Base-by-base conservation (phyloP, 2,113 vertebrate species). In the Epinephelus cyanopodus region DNA sequence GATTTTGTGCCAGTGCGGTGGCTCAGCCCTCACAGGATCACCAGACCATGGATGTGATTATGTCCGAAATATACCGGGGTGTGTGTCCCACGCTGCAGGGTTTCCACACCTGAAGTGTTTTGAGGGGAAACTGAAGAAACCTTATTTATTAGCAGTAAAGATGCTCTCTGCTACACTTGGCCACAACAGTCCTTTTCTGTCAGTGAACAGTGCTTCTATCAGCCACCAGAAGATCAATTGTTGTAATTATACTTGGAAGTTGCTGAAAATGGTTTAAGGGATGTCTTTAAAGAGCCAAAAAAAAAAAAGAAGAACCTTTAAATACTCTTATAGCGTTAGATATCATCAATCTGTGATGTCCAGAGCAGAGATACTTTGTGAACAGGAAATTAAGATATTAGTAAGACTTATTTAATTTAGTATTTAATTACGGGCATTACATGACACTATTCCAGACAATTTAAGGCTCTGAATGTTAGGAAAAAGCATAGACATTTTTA, bases 41-140 rank as follows among this genome's bases (percentile, higher is more conserved):
- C 33, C 85, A 76, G 80, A 89, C 70, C 85, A 33, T 39, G 56
- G 33, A 57, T 50, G 77, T 69, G 50, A 79, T 82, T 87, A 77
- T 54, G 68, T 81, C 74, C 19, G 1, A 61, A 53, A 77, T 64
- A 74, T 6, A 63, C 47, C 9, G 33, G 47, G 47, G 11, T 1
- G 27, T 48, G 56, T 64, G 75, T 37, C 37, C 33, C 27, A 10
- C 13, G 29, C 9, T 18, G 69, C 27, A 17, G 15, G 23, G 18
- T 27, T 54, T 61, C 68, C 23, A 25, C 74, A 37, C 39, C 39
- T 25, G 8, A 2, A 29, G 23, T 48, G 64, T 57, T 15, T 13
- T 0, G 8, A 67, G 33, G 11, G 29, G 19, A 74, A 71, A 52
- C 27, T 39, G 64, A 23, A 63, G 64, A 29, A 60, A 69, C 23